Conservation (phyloP, 1,140 invertebrate species). For the Nylanderia fulva region DNA sequence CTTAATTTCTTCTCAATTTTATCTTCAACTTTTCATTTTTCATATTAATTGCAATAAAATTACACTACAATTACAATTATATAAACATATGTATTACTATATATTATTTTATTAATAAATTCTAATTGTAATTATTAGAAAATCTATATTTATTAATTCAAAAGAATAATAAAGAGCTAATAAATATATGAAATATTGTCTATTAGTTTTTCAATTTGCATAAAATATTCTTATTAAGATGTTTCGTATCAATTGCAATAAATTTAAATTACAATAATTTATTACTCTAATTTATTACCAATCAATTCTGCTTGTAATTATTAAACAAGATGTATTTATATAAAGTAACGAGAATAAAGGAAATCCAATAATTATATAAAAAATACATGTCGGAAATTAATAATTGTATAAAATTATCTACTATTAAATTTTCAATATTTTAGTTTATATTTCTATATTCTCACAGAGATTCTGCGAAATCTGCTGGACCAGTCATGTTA, state of each 20-base stretch:
- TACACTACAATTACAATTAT: background rate
- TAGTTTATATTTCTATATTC: background rate
- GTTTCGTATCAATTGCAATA: background rate
- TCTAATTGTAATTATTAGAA: too few species aligned
- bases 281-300: background rate
- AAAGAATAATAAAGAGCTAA: too few species aligned
- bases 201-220: too few species aligned
- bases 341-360: background rate
- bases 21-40: too few species aligned
- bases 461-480: conserved; percentile 35
- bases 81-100: too few species aligned
- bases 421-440: too few species aligned
- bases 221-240: too few species aligned
- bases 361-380: background rate
- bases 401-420: too few species aligned
- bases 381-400: background rate
- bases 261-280: background rate
- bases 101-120: too few species aligned
- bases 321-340: background rate
- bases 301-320: background rate
- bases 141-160: too few species aligned
- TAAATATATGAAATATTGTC: too few species aligned
- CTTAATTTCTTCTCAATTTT: too few species aligned
- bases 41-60: background rate
- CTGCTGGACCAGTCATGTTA: conserved; percentile 37